A percentile compares a stretch with the other conserved stretches of the same genome.
Conservation (phyloP, 1,140 invertebrate species). For the Hormaphis cornu region DNA sequence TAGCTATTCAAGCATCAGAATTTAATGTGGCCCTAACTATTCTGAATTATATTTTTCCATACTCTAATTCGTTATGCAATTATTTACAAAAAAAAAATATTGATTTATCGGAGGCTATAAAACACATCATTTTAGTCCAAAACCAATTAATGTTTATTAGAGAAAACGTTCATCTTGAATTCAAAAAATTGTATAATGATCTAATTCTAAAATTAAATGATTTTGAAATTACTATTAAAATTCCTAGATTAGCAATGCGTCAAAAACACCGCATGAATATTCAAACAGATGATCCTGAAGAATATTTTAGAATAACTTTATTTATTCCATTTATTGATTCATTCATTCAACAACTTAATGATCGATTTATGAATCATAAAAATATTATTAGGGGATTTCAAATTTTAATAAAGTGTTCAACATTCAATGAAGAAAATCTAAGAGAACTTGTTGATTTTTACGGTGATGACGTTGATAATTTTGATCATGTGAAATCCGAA, state of each 20-base stretch:
- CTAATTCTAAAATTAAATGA: background rate
- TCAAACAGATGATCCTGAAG: background rate
- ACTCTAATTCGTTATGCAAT: background rate
- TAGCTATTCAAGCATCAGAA: background rate
- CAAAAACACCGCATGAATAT: no score
- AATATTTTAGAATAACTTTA: background rate
- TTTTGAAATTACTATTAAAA: background rate
- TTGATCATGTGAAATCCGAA: background rate
- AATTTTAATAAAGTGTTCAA: background rate
- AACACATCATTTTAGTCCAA: background rate
- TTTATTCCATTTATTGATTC: background rate
- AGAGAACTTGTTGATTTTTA: background rate
- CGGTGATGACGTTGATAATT: background rate
- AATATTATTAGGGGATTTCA: background rate
- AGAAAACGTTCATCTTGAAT: background rate
- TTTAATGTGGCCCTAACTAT: background rate
- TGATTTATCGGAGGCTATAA: background rate
- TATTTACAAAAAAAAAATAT: background rate
- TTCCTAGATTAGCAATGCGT: background rate
- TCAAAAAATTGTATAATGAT: background rate
- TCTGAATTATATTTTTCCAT: background rate
- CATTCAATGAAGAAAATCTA: background rate
- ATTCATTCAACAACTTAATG: background rate
- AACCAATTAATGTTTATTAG: conserved; percentile 1
- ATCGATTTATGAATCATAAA: background rate